These are phyloP conservation scores for Cosmopolites sordidus DNA, from an alignment of 2,888 invertebrate genomes.

Conservation along the genomic window DNA sequence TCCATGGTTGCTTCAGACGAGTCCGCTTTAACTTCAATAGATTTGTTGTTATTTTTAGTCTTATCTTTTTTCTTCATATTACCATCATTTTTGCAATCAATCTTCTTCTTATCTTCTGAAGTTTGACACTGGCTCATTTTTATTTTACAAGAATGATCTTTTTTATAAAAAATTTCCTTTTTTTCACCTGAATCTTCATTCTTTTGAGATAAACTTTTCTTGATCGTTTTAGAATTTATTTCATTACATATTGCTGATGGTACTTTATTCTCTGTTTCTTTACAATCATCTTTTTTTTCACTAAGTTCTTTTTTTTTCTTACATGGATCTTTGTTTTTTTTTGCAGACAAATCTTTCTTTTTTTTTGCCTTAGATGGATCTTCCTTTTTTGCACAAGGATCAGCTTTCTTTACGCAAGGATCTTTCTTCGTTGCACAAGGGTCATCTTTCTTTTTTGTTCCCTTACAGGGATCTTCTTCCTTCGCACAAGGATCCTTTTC, in stretches of 20 bases:
- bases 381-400: conserved; percentile 22
- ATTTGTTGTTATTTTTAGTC: too few relatives aligned
- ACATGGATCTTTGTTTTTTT: conserved; percentile 25
- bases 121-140: too few relatives aligned
- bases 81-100: too few relatives aligned
- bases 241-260: conserved; percentile 23
- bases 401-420: conserved; percentile 23
- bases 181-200: conserved; percentile 28
- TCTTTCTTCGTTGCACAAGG: conserved; percentile 24
- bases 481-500: conserved; percentile 26
- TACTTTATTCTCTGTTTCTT: conserved; percentile 16
- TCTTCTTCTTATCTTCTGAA: too few relatives aligned
- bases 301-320: conserved; percentile 19
- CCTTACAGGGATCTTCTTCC: conserved; percentile 23
- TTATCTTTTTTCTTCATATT: too few relatives aligned
- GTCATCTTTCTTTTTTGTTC: conserved; percentile 9
- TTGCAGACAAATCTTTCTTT: conserved; percentile 23
- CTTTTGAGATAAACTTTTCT: conserved; percentile 18
- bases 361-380: conserved; percentile 16
- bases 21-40: too few relatives aligned
- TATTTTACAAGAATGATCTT: too few relatives aligned
- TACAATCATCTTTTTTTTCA: conserved; percentile 15
- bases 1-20: too few relatives aligned
- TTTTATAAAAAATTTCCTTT: conserved; percentile 17
- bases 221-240: too few relatives aligned